Base-by-base conservation (phyloP, 1,140 invertebrate species). In the Hydropsyche tenuis region DNA sequence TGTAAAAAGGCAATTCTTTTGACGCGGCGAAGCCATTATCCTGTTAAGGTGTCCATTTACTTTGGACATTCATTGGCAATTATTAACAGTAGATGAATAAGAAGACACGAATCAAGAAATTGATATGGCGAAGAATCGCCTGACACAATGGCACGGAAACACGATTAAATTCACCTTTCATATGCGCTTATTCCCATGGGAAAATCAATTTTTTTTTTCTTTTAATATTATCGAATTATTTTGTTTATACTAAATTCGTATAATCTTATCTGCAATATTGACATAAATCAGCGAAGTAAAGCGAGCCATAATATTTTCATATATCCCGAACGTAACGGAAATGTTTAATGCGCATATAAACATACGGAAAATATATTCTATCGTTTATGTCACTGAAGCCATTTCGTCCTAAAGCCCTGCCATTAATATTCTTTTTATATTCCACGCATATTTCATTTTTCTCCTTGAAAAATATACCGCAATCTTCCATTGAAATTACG, bases 51-150 rank as follows among this genome's bases (percentile, higher is more conserved):
- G 22, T 60, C 22, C 56, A 60, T 22, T 60, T 60, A 60, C 56
- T 27, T 60, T n/a, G 23, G 56, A 60, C 56, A 60, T 60, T 60
- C 56, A 60, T 60, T 60, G 56, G 56, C 56, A 25, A 60, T 60
- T 60, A 60, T 60, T 23, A 60, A 27, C 11, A 60, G 56, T 60
- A 53, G 56, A 60, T 60, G 56, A 60, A 60, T 60, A 23, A 60
- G 9, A 18, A 60, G 56, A 60, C 20, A 60, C 56, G 22, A 25
- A 23, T 7, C 22, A 60, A 60, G 56, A 60, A 60, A 60, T 60
- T 60, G 56, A 60, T 60, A 23, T 23, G 23, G 20, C 20, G 20
- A 53, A 53, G 48, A 53, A 53, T 53, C 48, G 56, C 14, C 20
- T 27, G 22, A n/a, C 56, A 60, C 56, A 60, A 60, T 60, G 22